These are phyloP conservation scores for Gavia stellata DNA, from an alignment of 2,113 vertebrate genomes.

Conservation along the genomic window DNA sequence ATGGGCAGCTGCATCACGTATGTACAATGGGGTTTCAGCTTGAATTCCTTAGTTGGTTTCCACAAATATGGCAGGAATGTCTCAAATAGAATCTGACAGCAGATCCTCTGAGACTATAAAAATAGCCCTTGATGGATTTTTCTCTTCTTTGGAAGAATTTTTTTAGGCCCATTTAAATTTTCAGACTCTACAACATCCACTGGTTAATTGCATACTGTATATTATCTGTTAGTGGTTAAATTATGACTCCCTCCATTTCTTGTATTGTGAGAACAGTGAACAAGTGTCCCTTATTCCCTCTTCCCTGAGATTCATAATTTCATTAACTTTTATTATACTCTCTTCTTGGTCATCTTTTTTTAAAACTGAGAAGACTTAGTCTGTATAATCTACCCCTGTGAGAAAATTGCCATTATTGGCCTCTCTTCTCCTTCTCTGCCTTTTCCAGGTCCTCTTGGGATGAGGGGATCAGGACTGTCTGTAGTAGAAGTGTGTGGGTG, in stretches of 20 bases:
- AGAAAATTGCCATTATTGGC: not conserved
- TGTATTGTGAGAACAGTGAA: not conserved
- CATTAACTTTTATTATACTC: not conserved
- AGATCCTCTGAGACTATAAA: not conserved
- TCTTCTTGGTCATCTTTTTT: not conserved
- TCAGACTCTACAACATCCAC: not conserved
- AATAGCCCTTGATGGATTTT: not conserved
- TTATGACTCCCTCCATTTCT: not conserved
- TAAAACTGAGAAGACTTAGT: not conserved
- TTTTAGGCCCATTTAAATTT: not conserved
- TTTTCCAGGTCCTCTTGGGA: not conserved
- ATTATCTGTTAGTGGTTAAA: not conserved
- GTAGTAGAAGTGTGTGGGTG: not conserved
- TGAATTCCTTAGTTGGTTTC: not conserved
- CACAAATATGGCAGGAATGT: not conserved
- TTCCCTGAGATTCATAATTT: not conserved
- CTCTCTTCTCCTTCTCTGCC: not conserved
- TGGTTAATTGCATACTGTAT: not conserved
- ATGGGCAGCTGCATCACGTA: not conserved
- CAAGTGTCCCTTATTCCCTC: not conserved
- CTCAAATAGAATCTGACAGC: not conserved
- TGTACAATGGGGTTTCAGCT: not conserved
- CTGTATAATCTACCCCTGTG: not conserved
- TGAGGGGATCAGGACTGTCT: not conserved
- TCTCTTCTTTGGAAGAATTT: not conserved